phyloP scores from a whole-genome alignment of 2,888 invertebrate species.

The Stegophylla sp. region DNA sequence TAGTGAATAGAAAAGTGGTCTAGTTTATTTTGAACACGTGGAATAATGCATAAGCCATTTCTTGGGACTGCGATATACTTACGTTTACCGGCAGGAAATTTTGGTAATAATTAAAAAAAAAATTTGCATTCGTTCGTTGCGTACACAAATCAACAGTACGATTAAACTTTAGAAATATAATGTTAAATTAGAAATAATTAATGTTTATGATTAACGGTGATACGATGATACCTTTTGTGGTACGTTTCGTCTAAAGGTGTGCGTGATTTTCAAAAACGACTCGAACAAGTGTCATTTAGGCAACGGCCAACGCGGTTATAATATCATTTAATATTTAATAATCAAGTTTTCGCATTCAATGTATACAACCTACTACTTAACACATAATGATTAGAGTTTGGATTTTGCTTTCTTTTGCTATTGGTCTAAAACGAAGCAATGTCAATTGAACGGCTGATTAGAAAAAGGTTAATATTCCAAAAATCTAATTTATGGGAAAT shows the following conservation, averaged over 20 bases:
- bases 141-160: conserved; percentile 36
- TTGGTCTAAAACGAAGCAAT: no score
- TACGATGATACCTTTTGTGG: neutral
- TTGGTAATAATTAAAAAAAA: conserved; percentile 26
- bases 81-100: neutral
- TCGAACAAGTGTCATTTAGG: no score
- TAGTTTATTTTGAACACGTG: conserved; percentile 16
- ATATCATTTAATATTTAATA: no score
- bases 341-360: no score
- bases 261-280: no score
- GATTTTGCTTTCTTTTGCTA: no score
- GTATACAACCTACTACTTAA: no score
- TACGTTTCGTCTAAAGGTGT: neutral
- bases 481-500: no score
- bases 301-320: no score
- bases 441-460: no score
- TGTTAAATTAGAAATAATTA: conserved; percentile 29
- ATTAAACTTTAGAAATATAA: neutral
- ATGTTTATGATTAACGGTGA: neutral
- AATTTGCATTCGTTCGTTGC: neutral
- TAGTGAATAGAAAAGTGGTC: conserved; percentile 11
- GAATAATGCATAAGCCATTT: conserved; percentile 12
- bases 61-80: neutral
- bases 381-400: no score
- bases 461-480: no score